Percentiles rank a stretch among this genome's conserved stretches.
Conservation (phyloP, 2,113 vertebrate species). For the Ifrita kowaldi region DNA sequence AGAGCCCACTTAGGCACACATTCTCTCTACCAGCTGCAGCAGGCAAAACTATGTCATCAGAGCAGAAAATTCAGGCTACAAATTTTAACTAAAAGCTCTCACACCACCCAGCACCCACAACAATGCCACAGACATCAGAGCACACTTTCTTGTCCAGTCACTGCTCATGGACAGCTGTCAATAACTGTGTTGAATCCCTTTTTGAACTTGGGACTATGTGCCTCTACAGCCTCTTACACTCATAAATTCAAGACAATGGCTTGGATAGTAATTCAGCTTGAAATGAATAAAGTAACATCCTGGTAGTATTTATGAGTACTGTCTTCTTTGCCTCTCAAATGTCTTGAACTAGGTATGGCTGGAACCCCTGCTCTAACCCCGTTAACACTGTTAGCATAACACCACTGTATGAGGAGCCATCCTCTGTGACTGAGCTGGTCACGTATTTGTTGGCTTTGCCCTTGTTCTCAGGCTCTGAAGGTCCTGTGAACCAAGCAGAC, state of each 20-base stretch:
- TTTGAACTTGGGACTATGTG: not conserved
- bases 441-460: fast-evolving
- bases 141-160: too few relatives aligned
- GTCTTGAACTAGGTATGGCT: not conserved
- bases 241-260: not conserved
- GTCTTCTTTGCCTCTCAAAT: not conserved
- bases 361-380: not conserved
- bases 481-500: not conserved
- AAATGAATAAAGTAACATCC: not conserved
- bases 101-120: not conserved
- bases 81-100: not conserved
- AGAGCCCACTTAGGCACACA: fast-evolving
- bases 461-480: not conserved
- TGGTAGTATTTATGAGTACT: not conserved
- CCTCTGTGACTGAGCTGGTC: not conserved
- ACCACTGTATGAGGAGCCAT: not conserved
- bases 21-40: not conserved
- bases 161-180: not conserved
- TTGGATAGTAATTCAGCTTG: not conserved
- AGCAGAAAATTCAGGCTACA: not conserved
- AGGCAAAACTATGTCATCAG: not conserved
- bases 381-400: fast-evolving
- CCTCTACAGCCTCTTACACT: not conserved
- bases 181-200: not conserved
- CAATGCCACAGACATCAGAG: not conserved